Evolutionary conservation across 1,140 invertebrate genomes (phyloP), one percentile per base, ranked within the genome.

Genomic region (Dreissena rostriformis): DNA sequence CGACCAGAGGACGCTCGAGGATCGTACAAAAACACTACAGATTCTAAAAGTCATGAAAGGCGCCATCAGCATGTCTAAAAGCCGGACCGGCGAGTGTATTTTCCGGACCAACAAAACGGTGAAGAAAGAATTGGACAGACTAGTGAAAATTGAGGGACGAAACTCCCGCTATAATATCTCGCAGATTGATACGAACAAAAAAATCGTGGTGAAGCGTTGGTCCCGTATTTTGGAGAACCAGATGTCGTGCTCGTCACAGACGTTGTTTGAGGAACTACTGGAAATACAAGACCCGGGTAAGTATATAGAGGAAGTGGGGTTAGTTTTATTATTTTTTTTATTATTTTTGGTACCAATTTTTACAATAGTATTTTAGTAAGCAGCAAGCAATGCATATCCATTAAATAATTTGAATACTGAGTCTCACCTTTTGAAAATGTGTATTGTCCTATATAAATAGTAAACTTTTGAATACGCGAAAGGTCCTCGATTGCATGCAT

Each of bases 71-170:
- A 72, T 86, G 77, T 88, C 87, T n/a, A 77, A 83, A 66, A 86
- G 85, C 65, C 80, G 78, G 26, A 85, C 88, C 1, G 88, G 88
- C 5, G 86, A 88, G 49, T 86, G 85, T 14, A 86, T 87, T 63
- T 88, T 86, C 71, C 76, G 80, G 52, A 86, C 82, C 57, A 88
- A 88, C 75, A 85, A 85, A 70, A 80, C 83, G 51, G 88, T 87
- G 53, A 86, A 84, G 81, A 86, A 84, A 75, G 79, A 82, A 8
- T 67, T 88, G 49, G 70, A 83, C 15, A 57, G 82, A 28, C 22
- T 65, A 19, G n/a, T 88, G 15, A 49, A 61, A 53, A 84, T 74
- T 61, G 82, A 84, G 24, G 86, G 84, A 52, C 76, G 57, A 12
- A 80, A 86, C 53, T 73, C 70, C 10, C 49, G 15, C 17, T 74